A percentile compares a stretch with the other conserved stretches of the same genome.
phyloP scores from a whole-genome alignment of 2,888 invertebrate genomes.

The Omphaloscelis lunosa region DNA sequence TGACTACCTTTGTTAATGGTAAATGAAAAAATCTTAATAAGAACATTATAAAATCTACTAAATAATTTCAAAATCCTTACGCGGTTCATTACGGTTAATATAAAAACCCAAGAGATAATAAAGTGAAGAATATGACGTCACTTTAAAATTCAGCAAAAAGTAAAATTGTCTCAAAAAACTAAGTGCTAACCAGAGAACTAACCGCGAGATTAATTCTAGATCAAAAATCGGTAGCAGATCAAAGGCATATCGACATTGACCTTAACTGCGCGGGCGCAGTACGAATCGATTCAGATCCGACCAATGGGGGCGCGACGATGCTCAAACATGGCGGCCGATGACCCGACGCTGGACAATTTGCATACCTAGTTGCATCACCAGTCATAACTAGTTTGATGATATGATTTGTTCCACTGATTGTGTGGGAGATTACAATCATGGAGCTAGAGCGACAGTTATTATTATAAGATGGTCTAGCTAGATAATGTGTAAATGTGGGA shows the following conservation, averaged over 20 bases:
- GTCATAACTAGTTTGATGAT: slow-evolving; percentile 79
- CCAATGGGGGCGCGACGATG: slow-evolving; percentile 82
- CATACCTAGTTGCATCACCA: slow-evolving; percentile 88
- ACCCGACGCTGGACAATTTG: slow-evolving; percentile 85
- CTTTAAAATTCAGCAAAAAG: slow-evolving; percentile 16
- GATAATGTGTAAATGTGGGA: slow-evolving; percentile 15
- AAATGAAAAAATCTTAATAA: neutral
- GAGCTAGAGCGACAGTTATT: slow-evolving; percentile 35
- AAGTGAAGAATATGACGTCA: neutral
- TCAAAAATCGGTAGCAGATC: slow-evolving; percentile 84
- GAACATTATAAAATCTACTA: neutral
- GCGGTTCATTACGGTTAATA: neutral
- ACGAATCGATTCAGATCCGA: slow-evolving; percentile 86
- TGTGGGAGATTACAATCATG: slow-evolving; percentile 55
- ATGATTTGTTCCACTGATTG: slow-evolving; percentile 73
- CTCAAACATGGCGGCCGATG: slow-evolving; percentile 84
- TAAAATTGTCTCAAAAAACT: slow-evolving; percentile 41
- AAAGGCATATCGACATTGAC: slow-evolving; percentile 88
- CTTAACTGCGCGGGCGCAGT: slow-evolving; percentile 85
- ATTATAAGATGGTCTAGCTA: slow-evolving; percentile 44
- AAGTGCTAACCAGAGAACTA: slow-evolving; percentile 39
- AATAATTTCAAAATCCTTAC: neutral
- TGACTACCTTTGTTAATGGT: neutral
- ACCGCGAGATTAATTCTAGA: slow-evolving; percentile 64
- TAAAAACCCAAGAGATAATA: neutral